These are phyloP conservation scores for Penaeus monodon DNA, from an alignment of 2,888 invertebrate genomes.

Conservation along the genomic window DNA sequence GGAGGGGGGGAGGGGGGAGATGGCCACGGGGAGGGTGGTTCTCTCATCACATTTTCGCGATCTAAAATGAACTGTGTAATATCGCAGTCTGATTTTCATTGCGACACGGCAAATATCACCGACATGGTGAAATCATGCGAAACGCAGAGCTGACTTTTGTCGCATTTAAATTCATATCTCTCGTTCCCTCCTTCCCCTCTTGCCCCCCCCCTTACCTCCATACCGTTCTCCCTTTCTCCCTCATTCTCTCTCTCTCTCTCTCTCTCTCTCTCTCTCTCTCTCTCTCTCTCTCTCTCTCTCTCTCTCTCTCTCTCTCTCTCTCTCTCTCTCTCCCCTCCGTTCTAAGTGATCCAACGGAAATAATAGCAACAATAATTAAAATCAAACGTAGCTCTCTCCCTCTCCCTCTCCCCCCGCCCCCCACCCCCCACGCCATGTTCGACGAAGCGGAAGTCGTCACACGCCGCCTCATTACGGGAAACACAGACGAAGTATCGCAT, in stretches of 20 bases:
- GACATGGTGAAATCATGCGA: neutral
- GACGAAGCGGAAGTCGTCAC: neutral
- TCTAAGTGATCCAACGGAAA: neutral
- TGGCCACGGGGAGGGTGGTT: too few relatives aligned
- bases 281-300: constrained; percentile 13
- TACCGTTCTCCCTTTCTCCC: neutral
- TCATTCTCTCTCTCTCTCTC: neutral
- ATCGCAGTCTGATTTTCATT: too few relatives aligned
- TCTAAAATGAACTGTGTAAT: too few relatives aligned
- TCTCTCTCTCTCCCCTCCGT: neutral
- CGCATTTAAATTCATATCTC: neutral
- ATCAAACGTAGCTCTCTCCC: too few relatives aligned
- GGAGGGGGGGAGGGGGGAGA: too few relatives aligned
- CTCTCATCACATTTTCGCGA: too few relatives aligned
- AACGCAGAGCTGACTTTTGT: neutral
- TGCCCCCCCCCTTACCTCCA: neutral
- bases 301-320: neutral
- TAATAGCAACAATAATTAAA: constrained; percentile 1
- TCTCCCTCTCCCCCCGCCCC: too few relatives aligned
- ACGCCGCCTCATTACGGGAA: neutral
- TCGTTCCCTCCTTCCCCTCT: neutral
- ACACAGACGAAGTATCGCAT: neutral
- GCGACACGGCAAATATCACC: too few relatives aligned
- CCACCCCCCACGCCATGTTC: too few relatives aligned
- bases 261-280: neutral